Base-by-base conservation (phyloP, 2,797 vertebrate species). In the Danio jaintianensis region DNA sequence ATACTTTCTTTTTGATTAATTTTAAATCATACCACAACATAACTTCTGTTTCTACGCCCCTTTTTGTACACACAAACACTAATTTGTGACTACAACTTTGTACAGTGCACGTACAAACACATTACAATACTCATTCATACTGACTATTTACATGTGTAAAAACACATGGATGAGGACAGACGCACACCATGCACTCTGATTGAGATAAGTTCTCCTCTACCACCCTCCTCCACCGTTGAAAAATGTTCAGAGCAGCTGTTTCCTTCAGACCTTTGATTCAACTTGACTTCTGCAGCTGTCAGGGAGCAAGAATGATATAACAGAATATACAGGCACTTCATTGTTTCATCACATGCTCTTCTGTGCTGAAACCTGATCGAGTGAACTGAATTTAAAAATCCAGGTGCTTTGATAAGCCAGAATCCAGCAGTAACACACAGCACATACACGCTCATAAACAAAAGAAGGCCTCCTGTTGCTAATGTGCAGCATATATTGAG, bases 201-300 rank as follows among this genome's bases (percentile, higher is more conserved):
- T 66, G 52, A 71, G 58, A 75, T 47, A 55, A 20, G 50, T 59
- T 53, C 62, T 71, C 72, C 47, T 45, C 43, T 63, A 40, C 70
- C 66, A 50, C 59, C 56, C 73, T 67, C 73, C 12, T 45, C 7
- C 61, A 59, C 52, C 8, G 11, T 36, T 59, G 59, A 84, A 76
- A 70, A 79, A 83, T 55, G 45, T 66, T 74, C 48, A 52, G 38
- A 55, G 69, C 71, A 81, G 75, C 81, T 79, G 81, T 83, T 79
- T 76, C 50, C 53, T 63, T 56, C 22, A 79, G 81, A 79, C 76
- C 67, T 56, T 50, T 52, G 67, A 74, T 72, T 81, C 71, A 81
- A 74, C 81, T 58, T 70, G 42, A 70, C 63, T 76, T 76, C 48
- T 79, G 80, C 83, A 82, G 83, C 80, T 82, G 83, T 76, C 67